Conservation (phyloP, 2,888 invertebrate species). For the Gortyna flavago region DNA sequence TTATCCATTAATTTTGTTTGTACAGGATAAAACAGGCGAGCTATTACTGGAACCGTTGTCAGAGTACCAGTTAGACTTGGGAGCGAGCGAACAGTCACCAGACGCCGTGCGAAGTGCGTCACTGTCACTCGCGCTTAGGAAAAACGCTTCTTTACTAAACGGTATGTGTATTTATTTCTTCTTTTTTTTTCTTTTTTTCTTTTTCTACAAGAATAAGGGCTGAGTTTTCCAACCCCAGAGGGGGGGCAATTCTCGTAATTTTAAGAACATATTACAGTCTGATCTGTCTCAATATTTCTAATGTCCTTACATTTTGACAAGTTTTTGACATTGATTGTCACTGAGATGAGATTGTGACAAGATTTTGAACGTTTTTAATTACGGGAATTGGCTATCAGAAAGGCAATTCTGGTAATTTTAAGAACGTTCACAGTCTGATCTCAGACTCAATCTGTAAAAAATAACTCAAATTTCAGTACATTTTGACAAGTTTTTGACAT, state of each 20-base stretch:
- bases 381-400: too few species aligned
- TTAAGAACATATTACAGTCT: too few species aligned
- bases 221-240: not conserved
- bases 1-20: not conserved
- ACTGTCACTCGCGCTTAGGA: conserved; percentile 75
- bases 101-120: conserved; percentile 69
- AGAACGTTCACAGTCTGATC: not conserved
- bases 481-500: too few species aligned
- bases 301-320: too few species aligned
- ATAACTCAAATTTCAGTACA: too few species aligned
- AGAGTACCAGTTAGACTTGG: conserved; percentile 84
- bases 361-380: too few species aligned
- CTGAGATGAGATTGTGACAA: too few species aligned
- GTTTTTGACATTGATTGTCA: too few species aligned
- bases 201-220: not conserved
- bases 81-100: conserved; percentile 70
- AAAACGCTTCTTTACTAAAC: conserved; percentile 73
- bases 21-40: conserved; percentile 74
- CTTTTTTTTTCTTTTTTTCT: too few species aligned
- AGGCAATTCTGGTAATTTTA: not conserved
- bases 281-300: too few species aligned
- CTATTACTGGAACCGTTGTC: conserved; percentile 80
- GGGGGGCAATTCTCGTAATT: not conserved
- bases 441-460: too few species aligned
- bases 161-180: conserved; percentile 70